Percentiles rank a stretch among this genome's conserved stretches.
These are phyloP conservation scores for Drosophila santomea DNA, from an alignment of 1,140 invertebrate species.

Conservation along the genomic window DNA sequence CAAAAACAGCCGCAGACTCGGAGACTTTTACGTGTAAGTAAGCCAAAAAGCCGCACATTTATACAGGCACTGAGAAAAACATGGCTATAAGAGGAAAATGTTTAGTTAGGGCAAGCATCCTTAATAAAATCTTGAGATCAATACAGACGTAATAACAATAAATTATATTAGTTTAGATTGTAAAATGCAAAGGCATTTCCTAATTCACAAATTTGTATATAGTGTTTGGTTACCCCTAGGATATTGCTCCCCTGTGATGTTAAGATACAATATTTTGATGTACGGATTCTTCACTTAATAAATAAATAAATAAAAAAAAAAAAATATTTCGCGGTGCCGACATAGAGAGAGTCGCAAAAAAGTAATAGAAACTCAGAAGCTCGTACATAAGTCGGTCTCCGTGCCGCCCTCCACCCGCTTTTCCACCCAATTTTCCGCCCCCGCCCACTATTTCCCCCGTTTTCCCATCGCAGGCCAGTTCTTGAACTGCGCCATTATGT, in stretches of 20 bases:
- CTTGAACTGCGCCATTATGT: slow-evolving; percentile 81
- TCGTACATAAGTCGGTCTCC: slow-evolving; percentile 52
- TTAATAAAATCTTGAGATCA: no score
- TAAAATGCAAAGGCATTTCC: neutral
- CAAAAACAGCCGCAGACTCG: slow-evolving; percentile 58
- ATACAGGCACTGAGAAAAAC: slow-evolving; percentile 12
- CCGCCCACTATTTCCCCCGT: neutral
- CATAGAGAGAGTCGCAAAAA: slow-evolving; percentile 44
- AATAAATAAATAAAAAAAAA: no score
- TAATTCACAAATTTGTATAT: no score
- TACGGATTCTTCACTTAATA: no score
- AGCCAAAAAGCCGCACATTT: slow-evolving; percentile 60
- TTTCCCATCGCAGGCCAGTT: slow-evolving; percentile 57
- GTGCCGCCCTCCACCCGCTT: slow-evolving; percentile 19
- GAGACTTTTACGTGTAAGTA: slow-evolving; percentile 60
- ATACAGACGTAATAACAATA: no score
- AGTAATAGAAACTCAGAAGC: slow-evolving; percentile 70
- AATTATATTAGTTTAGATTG: no score
- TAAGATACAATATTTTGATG: no score
- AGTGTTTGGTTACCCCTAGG: no score
- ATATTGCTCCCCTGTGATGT: no score
- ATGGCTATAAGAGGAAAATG: neutral
- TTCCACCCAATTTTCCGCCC: slow-evolving; percentile 12
- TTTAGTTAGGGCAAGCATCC: no score
- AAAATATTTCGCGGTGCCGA: slow-evolving; percentile 3